Conservation (phyloP, 1,140 invertebrate species). For the Physella acuta region DNA sequence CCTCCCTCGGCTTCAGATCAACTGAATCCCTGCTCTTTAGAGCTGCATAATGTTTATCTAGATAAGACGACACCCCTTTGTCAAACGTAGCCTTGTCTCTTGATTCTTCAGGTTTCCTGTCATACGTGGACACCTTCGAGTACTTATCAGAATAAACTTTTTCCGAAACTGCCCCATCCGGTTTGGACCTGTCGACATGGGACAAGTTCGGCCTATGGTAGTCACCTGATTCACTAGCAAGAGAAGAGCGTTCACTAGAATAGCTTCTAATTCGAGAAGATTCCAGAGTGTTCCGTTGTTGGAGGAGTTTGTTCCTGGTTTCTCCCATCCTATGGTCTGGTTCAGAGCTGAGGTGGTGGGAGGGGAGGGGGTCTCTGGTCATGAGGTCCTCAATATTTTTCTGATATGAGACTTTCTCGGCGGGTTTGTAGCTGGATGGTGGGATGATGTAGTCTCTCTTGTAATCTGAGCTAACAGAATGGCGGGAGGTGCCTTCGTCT, state of each 20-base stretch:
- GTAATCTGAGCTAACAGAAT: too few species aligned
- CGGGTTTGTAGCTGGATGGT: too few species aligned
- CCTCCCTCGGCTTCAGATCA: neutral
- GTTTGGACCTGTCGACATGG: constrained; percentile 30
- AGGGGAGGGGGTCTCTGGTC: too few species aligned
- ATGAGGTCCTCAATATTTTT: too few species aligned
- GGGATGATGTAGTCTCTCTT: too few species aligned
- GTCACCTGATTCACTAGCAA: neutral
- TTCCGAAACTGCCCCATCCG: constrained; percentile 42
- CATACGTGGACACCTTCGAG: neutral
- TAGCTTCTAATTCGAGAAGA: neutral
- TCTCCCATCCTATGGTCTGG: neutral
- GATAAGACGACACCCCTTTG: neutral
- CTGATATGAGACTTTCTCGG: too few species aligned
- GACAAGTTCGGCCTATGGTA: neutral
- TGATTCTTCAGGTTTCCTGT: neutral
- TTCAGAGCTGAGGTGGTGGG: neutral
- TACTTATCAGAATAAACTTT: constrained; percentile 17
- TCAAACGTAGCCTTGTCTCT: too few species aligned
- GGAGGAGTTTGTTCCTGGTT: neutral
- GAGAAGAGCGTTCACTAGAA: neutral
- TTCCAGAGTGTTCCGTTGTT: neutral
- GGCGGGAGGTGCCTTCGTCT: too few species aligned
- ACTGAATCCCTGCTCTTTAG: neutral
- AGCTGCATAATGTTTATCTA: constrained; percentile 9